These are phyloP conservation scores for Oreochromis aureus DNA, from an alignment of 2,113 vertebrate genomes.

Conservation along the genomic window DNA sequence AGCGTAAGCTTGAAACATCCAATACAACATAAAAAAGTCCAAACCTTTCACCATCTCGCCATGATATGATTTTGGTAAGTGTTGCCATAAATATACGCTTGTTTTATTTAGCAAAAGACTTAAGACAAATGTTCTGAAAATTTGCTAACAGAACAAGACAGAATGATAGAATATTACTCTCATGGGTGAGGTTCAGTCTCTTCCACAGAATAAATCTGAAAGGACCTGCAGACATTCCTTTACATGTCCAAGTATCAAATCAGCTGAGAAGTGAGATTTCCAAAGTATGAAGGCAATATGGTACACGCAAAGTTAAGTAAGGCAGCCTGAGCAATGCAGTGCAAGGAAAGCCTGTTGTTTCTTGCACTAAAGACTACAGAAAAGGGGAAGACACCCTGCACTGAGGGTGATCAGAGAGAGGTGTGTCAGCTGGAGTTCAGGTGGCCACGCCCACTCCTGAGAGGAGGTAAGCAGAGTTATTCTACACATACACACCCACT, in stretches of 20 bases:
- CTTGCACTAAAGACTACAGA: not conserved
- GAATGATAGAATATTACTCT: not conserved
- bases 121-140: not conserved
- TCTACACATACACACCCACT: not conserved
- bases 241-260: not conserved
- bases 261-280: not conserved
- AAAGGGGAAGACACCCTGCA: too few species aligned
- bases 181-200: not conserved
- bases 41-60: fast-evolving
- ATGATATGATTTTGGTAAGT: not conserved
- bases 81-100: not conserved
- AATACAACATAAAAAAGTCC: not conserved
- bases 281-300: not conserved
- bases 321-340: not conserved
- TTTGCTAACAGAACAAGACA: not conserved
- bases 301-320: fast-evolving
- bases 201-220: not conserved
- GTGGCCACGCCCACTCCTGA: not conserved
- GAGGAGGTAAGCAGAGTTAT: fast-evolving
- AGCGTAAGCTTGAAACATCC: fast-evolving
- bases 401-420: not conserved
- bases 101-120: not conserved
- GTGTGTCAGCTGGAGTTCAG: not conserved
- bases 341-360: not conserved
- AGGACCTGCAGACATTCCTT: not conserved